Evolutionary conservation across 2,888 invertebrate genomes (phyloP), one percentile per base, ranked within the genome.

Genomic region (Celastrina argiolus): DNA sequence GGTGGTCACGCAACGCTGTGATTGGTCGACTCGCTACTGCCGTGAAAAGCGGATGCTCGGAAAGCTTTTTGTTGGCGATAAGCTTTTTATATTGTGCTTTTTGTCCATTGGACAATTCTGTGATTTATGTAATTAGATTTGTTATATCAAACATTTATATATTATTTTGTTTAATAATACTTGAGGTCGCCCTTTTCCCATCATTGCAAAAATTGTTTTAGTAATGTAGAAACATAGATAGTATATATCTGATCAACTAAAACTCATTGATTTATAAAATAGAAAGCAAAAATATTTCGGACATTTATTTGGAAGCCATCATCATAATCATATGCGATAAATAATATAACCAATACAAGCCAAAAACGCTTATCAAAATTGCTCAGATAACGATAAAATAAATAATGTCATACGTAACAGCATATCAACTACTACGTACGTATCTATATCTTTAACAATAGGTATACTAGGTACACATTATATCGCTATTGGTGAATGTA

Each of bases 1-100:
- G 65, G 67, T 68, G 51, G 75, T 73, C 81, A 81, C 81, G 80
- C 80, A 69, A 77, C 69, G 65, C 69, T 56, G 72, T 74, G 76
- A 78, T 77, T 77, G 75, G 78, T 72, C 69, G 71, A 71, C 39
- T 28, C 16, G 16, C 31, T 7, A n/a, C 69, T 67, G 69, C 71
- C 63, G 69, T 69, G 66, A 69, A 68, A 69, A 71, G 67, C 71
- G 68, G 72, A 73, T 64, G 68, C 69, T 65, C 68, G 68, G 68
- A 70, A 72, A 70, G 73, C 72, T 74, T 74, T 74, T 71, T 73
- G 71, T 72, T 68, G 58, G 31, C 70, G 70, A 68, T 71, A 73
- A 72, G 70, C 70, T 66, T 67, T 72, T 73, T 73, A 74, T 70
- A n/a, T n/a, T n/a, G 68, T 69, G 66, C 67, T 68, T 34, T 69